A percentile compares a stretch with the other conserved stretches of the same genome.
These are phyloP conservation scores for Antheraea mylitta DNA, from an alignment of 1,140 invertebrate species.

Conservation along the genomic window DNA sequence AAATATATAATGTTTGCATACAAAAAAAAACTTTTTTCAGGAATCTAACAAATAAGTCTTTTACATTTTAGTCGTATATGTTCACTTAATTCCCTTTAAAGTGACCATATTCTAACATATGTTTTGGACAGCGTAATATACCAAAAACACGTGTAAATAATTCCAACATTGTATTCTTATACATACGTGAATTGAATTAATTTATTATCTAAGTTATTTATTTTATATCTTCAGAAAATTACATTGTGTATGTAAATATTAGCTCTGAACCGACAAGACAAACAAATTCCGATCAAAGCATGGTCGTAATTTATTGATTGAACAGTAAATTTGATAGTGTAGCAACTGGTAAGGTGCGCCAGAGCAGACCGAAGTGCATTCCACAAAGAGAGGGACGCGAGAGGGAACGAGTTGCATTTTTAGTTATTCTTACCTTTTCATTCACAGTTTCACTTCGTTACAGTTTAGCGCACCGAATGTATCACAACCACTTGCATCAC, in stretches of 20 bases:
- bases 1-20: background rate
- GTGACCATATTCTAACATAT: background rate
- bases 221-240: background rate
- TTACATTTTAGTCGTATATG: background rate
- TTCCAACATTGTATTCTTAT: background rate
- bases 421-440: constrained; percentile 63
- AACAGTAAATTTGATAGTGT: constrained; percentile 45
- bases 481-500: constrained; percentile 49
- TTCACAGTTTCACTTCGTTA: constrained; percentile 24
- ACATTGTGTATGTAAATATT: background rate
- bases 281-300: background rate
- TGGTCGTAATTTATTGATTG: constrained; percentile 37
- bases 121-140: background rate
- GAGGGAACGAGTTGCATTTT: constrained; percentile 64
- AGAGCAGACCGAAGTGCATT: constrained; percentile 59
- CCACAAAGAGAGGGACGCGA: constrained; percentile 62
- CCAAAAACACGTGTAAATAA: background rate
- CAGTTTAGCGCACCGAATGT: constrained; percentile 22
- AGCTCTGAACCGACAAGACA: background rate
- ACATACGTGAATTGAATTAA: background rate
- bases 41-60: background rate
- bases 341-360: constrained; percentile 60
- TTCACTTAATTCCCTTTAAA: background rate
- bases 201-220: background rate
- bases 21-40: background rate